Base-by-base conservation (phyloP, 2,888 invertebrate species). In the Dasypolia templi region DNA sequence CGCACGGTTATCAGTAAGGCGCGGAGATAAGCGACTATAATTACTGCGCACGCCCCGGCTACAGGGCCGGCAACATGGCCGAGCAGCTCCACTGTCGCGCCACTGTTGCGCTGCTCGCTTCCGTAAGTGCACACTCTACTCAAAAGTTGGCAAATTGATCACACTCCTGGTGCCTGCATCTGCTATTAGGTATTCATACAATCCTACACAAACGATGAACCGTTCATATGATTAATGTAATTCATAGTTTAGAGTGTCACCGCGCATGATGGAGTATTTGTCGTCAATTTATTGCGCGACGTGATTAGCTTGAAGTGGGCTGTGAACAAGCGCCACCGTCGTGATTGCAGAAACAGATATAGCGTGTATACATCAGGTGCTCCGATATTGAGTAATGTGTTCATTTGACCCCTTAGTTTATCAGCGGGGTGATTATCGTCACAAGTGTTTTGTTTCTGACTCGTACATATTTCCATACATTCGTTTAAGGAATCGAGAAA, bases 11-110 rank as follows among this genome's bases (percentile, higher is more conserved):
- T 88, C 89, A 85, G 66, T 68, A 75, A 75, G 82, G 78, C 86
- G 78, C 42, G 62, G 42, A 83, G 88, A 88, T 88, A 88, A 88
- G 82, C 73, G 70, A 46, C 73, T 84, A 86, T 88, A 85, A 85
- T 88, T 85, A 87, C 75, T 84, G 86, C 86, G 84, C 83, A 87
- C 82, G 82, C 64, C 42, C 66, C 56, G 67, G 56, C 26, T n/a
- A 61, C 81, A 55, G 58, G n/a, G 53, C 53, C 44, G 32, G 49
- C 82, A 77, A 76, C 77, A 80, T 65, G 83, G 74, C 5, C 12
- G 17, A 1, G 26, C n/a, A 17, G 39, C 51, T 42, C 67, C 44
- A 44, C 32, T 29, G 42, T 14, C 9, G 58, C 42, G n/a, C 51
- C 58, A 63, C 58, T 19, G 29, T 32, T 14, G 56, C 17, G 29